Base-by-base conservation (phyloP, 2,113 vertebrate genomes). In the Perca flavescens region DNA sequence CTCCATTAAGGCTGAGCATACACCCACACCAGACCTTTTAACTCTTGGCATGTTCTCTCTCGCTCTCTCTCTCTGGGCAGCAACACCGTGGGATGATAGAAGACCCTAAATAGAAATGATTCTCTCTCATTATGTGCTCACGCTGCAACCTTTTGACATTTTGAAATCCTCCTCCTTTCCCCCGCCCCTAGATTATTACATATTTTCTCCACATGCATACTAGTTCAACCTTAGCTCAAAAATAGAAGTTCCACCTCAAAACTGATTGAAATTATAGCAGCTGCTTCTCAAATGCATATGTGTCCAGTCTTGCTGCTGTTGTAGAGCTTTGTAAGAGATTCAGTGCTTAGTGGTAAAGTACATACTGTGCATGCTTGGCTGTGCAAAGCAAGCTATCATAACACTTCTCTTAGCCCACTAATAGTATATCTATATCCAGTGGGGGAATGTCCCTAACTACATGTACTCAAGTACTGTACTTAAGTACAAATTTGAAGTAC, bases 21-120 rank as follows among this genome's bases (percentile, higher is more conserved):
- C 90, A 21, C 92, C 91, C 90, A 92, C 89, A 72, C 87, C 49
- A 56, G 88, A 91, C 92, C 92, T 89, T 86, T 90, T 36, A 83
- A 89, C 90, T 82, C 76, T 31, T 50, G 79, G 78, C 77, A 28
- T 72, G 71, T 86, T 89, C 70, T 82, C 65, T 62, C 61, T 62
- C 62, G 60, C 28, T 28, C 28, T 28, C 28, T 28, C 65, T 77
- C 73, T 50, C 50, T 21, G 36, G 77, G 81, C 77, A 86, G 82
- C 79, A 82, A 49, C 83, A 65, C 73, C 0, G 79, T 79, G 64
- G 88, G 83, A 91, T 89, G 84, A 86, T 77, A 86, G 74, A 49
- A 34, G 61, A 86, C 74, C 87, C 62, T 58, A 84, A 91, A 90
- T 73, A 89, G 76, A 82, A 85, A 87, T 74, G 0, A 76, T 87